Conservation (phyloP, 1,140 invertebrate genomes). For the Trichomalopsis sarcophagae region DNA sequence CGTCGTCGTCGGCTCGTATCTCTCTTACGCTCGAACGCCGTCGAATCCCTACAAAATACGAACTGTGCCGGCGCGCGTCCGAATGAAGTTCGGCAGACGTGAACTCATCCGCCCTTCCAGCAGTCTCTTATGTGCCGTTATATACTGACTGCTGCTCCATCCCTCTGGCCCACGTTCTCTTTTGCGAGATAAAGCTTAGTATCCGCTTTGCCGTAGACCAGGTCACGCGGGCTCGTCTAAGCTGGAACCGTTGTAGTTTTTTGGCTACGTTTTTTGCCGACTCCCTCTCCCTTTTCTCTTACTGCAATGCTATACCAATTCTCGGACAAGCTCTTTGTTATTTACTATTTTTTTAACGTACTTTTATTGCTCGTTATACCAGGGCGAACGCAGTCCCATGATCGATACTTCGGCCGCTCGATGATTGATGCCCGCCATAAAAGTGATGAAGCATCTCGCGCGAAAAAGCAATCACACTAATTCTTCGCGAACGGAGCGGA, state of each 20-base stretch:
- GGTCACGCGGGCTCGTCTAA: neutral
- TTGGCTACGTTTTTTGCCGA: too few species aligned
- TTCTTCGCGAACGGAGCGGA: neutral
- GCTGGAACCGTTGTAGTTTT: neutral
- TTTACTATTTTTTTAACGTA: neutral
- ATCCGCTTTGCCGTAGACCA: neutral
- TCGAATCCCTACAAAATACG: slow-evolving; percentile 63
- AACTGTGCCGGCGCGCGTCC: slow-evolving; percentile 58
- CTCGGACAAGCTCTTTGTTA: too few species aligned
- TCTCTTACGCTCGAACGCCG: slow-evolving; percentile 61
- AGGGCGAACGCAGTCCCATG: neutral
- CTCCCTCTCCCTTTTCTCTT: too few species aligned
- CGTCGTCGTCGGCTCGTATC: slow-evolving; percentile 52
- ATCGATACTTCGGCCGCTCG: neutral
- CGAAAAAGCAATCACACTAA: neutral
- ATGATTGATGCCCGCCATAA: neutral
- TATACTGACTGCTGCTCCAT: neutral
- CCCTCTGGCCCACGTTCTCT: neutral
- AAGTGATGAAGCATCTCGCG: neutral
- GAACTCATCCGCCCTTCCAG: slow-evolving; percentile 35
- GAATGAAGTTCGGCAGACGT: slow-evolving; percentile 52
- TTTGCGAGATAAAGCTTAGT: neutral
- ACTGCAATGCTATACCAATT: too few species aligned
- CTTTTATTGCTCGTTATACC: neutral
- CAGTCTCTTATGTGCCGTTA: neutral